These are phyloP conservation scores for Crematogaster levior DNA, from an alignment of 2,888 invertebrate species.

Conservation along the genomic window DNA sequence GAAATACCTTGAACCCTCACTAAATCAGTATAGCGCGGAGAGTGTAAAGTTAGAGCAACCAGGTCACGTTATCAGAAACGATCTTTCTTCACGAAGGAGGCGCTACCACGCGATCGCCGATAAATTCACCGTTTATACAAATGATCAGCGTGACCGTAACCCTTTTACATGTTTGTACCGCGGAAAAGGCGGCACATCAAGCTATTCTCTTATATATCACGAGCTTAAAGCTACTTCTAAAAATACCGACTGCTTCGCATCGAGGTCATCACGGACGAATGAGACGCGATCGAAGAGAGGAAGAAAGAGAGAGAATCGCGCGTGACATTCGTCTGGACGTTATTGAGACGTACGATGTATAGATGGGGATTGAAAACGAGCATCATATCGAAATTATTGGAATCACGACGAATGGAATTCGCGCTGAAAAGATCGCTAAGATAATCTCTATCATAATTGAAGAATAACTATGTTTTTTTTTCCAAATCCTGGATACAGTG, in stretches of 20 bases:
- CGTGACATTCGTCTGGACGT: slow-evolving; percentile 38
- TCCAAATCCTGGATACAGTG: background rate
- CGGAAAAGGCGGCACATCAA: slow-evolving; percentile 44
- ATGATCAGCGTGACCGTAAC: slow-evolving; percentile 59
- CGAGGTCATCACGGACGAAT: slow-evolving; percentile 67
- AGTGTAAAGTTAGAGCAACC: background rate
- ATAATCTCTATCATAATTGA: background rate
- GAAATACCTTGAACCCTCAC: slow-evolving; percentile 32
- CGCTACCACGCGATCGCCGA: slow-evolving; percentile 26
- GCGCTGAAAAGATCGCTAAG: slow-evolving; percentile 23
- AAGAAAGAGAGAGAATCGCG: slow-evolving; percentile 21
- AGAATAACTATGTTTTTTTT: background rate
- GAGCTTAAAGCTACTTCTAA: slow-evolving; percentile 65
- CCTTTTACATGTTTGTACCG: slow-evolving; percentile 41
- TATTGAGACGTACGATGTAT: background rate
- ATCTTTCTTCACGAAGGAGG: slow-evolving; percentile 15
- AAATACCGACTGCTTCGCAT: slow-evolving; percentile 66
- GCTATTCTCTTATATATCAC: slow-evolving; percentile 29
- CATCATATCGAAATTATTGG: slow-evolving; percentile 25
- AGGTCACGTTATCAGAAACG: slow-evolving; percentile 33
- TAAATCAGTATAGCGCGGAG: background rate
- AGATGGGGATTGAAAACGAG: slow-evolving; percentile 1
- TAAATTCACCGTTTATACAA: slow-evolving; percentile 22
- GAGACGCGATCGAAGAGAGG: slow-evolving; percentile 62
- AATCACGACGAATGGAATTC: background rate